A percentile compares a stretch with the other conserved stretches of the same genome.
These are phyloP conservation scores for Centrocercus urophasianus DNA, from an alignment of 2,113 vertebrate genomes.

Conservation along the genomic window DNA sequence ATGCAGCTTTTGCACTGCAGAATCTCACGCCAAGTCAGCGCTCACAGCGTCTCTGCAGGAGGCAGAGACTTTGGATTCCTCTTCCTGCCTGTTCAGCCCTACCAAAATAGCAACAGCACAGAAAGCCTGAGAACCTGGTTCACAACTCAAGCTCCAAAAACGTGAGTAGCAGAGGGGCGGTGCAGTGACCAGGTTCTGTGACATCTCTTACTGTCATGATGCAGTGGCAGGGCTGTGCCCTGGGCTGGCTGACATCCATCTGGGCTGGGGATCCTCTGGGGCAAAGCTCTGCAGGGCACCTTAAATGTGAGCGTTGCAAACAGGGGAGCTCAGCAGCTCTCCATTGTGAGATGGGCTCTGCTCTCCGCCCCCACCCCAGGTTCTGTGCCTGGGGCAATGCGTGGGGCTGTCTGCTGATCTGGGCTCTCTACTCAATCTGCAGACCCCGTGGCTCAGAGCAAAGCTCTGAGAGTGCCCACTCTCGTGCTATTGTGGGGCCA, in stretches of 20 bases:
- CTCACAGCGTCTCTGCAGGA: slow-evolving; percentile 37
- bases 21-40: slow-evolving; percentile 44
- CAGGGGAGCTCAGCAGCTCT: too few relatives aligned
- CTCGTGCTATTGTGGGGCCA: neutral
- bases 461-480: neutral
- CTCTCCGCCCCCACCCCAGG: neutral
- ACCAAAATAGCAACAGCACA: slow-evolving; percentile 54
- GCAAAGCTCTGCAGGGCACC: neutral
- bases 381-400: neutral
- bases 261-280: rapidly evolving
- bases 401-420: neutral
- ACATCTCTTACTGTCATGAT: neutral
- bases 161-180: neutral
- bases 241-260: rapidly evolving
- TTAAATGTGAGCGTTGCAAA: neutral
- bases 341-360: rapidly evolving
- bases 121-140: slow-evolving; percentile 43
- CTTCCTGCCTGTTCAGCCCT: neutral
- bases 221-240: neutral
- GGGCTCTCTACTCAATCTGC: neutral
- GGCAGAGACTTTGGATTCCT: slow-evolving; percentile 27
- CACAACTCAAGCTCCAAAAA: neutral
- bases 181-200: neutral
- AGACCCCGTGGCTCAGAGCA: neutral
- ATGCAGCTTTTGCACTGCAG: neutral